Percentiles rank a stretch among this genome's conserved stretches.
phyloP scores from a whole-genome alignment of 1,140 invertebrate species.

The Apis laboriosa region DNA sequence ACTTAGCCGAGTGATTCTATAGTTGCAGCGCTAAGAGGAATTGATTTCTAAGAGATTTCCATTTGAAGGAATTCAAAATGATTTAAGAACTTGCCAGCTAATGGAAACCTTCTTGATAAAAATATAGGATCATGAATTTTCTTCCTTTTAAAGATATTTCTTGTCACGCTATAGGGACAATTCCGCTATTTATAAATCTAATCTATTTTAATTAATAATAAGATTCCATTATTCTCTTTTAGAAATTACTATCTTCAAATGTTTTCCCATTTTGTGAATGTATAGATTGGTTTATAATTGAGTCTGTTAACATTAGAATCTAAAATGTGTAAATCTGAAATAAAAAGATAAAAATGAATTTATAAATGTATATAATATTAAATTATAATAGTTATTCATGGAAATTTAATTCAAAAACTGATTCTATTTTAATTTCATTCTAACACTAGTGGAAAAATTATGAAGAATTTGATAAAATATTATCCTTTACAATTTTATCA shows the following conservation, averaged over 20 bases:
- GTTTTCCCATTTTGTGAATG: neutral
- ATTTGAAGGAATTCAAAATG: neutral
- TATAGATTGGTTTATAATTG: too few relatives aligned
- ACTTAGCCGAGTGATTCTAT: constrained; percentile 7
- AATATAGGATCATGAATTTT: neutral
- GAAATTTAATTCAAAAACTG: too few relatives aligned
- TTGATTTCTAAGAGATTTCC: neutral
- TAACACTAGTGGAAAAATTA: too few relatives aligned
- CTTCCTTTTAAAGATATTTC: neutral
- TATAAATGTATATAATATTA: too few relatives aligned
- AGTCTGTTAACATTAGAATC: too few relatives aligned
- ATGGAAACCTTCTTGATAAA: neutral
- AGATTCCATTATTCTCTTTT: neutral
- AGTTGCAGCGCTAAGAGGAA: neutral
- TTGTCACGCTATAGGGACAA: neutral
- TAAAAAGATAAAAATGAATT: too few relatives aligned
- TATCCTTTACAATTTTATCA: too few relatives aligned
- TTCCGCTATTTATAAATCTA: neutral
- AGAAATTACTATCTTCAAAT: too few relatives aligned
- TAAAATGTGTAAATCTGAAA: too few relatives aligned
- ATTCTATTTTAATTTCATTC: too few relatives aligned
- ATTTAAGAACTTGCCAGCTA: neutral
- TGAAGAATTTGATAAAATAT: too few relatives aligned
- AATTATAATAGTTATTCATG: too few relatives aligned
- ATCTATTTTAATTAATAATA: neutral